Conservation (phyloP, 2,113 vertebrate species). For the Phoenicopterus ruber region DNA sequence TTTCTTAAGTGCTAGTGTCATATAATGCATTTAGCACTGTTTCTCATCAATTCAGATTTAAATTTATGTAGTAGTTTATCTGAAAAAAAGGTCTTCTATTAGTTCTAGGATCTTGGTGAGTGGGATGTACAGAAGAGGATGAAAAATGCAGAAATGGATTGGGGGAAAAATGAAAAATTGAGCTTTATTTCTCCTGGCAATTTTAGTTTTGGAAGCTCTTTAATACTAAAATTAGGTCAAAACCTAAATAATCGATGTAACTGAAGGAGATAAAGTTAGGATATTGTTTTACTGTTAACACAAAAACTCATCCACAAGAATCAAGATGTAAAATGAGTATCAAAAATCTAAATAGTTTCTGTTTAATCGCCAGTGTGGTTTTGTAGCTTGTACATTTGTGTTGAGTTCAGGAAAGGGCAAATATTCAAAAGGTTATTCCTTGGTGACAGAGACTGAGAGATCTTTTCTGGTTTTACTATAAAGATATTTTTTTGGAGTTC, state of each 20-base stretch:
- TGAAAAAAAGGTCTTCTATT: not conserved
- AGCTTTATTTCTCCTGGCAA: not conserved
- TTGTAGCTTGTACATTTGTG: not conserved
- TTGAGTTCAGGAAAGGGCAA: not conserved
- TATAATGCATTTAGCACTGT: not conserved
- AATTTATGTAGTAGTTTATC: not conserved
- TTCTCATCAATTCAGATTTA: not conserved
- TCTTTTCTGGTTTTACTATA: not conserved
- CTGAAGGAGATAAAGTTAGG: not conserved
- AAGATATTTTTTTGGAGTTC: not conserved
- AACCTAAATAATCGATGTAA: not conserved
- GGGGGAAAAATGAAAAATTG: not conserved
- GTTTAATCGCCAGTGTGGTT: not conserved
- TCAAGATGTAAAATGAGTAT: not conserved
- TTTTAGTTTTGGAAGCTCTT: constrained; percentile 12
- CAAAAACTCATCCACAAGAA: not conserved
- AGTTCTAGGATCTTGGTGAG: not conserved
- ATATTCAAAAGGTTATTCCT: not conserved
- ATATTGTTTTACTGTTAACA: not conserved
- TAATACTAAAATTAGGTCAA: not conserved
- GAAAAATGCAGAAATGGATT: not conserved
- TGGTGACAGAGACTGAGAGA: not conserved
- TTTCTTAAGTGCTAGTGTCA: not conserved
- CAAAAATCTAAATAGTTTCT: not conserved
- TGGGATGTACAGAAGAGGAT: not conserved